Conservation (phyloP, 2,113 vertebrate species). For the Stegostoma tigrinum region DNA sequence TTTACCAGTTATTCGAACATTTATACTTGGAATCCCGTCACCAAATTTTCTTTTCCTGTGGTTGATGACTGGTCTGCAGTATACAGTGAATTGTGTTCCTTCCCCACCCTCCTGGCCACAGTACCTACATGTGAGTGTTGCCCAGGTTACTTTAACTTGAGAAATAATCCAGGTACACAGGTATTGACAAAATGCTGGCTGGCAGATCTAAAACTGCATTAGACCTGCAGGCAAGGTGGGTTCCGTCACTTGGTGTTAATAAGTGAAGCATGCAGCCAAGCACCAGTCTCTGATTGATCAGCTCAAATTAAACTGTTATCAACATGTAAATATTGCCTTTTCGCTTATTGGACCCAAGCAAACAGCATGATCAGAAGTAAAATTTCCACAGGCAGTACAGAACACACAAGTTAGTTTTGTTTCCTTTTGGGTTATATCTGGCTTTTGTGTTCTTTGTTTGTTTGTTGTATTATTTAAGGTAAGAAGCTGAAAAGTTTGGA, state of each 20-base stretch:
- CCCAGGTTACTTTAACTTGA: not conserved
- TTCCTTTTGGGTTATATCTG: not conserved
- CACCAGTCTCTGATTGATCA: not conserved
- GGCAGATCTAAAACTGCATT: not conserved
- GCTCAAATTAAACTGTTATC: not conserved
- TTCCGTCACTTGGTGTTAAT: not conserved
- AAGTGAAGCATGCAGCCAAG: not conserved
- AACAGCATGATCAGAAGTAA: not conserved
- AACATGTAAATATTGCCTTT: not conserved
- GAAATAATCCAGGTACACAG: not conserved
- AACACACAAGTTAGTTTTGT: slow-evolving; percentile 8
- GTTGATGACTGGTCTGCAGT: not conserved
- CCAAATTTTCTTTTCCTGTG: not conserved
- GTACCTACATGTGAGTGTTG: not conserved
- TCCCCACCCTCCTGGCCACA: not conserved
- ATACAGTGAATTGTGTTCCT: not conserved
- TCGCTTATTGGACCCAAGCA: not conserved
- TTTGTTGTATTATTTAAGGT: not conserved
- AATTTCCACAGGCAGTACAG: too few relatives aligned
- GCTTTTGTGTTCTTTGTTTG: not conserved
- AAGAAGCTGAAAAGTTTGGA: not conserved
- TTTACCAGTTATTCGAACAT: not conserved
- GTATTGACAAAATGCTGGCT: not conserved
- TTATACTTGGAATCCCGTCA: not conserved
- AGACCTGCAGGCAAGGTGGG: not conserved